Conservation (phyloP, 2,113 vertebrate species). For the Thermophis baileyi region DNA sequence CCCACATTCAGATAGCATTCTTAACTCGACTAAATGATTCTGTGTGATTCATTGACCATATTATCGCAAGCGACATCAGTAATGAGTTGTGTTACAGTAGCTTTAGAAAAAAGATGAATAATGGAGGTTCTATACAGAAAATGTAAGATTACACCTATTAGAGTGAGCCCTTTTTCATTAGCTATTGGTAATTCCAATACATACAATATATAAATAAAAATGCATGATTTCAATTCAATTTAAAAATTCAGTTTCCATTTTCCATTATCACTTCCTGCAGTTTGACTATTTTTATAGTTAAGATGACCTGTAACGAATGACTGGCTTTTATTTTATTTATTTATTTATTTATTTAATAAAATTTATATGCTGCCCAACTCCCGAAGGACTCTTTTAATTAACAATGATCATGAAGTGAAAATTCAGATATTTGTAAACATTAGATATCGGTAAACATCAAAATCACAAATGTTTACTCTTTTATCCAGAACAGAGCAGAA, state of each 20-base stretch:
- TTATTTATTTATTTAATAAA: too few relatives aligned
- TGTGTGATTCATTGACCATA: background rate
- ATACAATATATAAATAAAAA: background rate
- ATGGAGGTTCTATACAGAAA: background rate
- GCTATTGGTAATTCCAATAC: background rate
- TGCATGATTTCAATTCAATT: slow-evolving; percentile 1
- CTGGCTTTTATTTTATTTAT: too few relatives aligned
- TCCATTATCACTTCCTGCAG: background rate
- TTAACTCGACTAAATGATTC: background rate
- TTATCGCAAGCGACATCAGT: background rate
- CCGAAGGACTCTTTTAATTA: too few relatives aligned
- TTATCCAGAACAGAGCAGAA: background rate
- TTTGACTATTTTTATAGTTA: background rate
- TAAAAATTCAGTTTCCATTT: background rate
- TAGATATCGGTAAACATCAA: background rate
- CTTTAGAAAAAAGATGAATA: background rate
- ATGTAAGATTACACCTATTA: background rate
- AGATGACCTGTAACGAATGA: background rate
- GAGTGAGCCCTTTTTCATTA: background rate
- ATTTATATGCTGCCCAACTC: too few relatives aligned
- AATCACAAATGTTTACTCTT: background rate
- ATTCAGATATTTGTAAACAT: background rate
- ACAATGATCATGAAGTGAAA: background rate
- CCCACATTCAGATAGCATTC: background rate
- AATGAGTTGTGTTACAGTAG: background rate